Base-by-base conservation (phyloP, 2,797 vertebrate species). In the Sebastes wilsoni region DNA sequence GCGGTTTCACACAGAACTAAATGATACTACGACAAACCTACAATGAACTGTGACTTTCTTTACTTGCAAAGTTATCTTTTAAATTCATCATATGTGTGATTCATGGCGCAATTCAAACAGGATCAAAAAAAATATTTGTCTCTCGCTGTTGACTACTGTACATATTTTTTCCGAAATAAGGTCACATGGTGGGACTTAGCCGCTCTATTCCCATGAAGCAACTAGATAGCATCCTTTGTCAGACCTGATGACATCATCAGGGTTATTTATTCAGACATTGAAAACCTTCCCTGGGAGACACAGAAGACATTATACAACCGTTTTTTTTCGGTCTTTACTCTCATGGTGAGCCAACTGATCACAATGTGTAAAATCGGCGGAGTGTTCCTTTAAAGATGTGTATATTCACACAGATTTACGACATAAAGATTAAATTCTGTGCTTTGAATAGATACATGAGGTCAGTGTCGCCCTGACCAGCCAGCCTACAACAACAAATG, bases 361-460 rank as follows among this genome's bases (percentile, higher is more conserved):
- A 0, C 0, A 0, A 8, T 49, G 46, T 18, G 38, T 42, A 42
- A 42, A 42, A 42, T 42, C 14, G 38, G 38, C 0, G 14, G 38
- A 42, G 46, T 49, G 46, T 16, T 49, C 46, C 18, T 49, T 58
- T 38, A 60, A 70, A 70, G 18, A 18, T 55, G 13, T 54, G 8
- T 20, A 5, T 46, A 8, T 30, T 38, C 12, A 30, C 4, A 36
- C 30, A 65, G 23, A 8, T 22, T 65, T 20, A 38, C 59, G 30
- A 30, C 46, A 20, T 11, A 11, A 16, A 6, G 28, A 52, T 49
- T 4, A 12, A 10, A 28, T 18, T 55, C 16, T 4, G 56, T 30
- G 46, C 23, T 55, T 59, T 18, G 2, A 61, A 60, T 13, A 28
- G 52, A 32, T 1, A 22, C 64, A 62, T 3, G 32, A 64, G 75